Evolutionary conservation across 2,113 vertebrate genomes (phyloP), one percentile per base, ranked within the genome.

Genomic region (Panthera tigris): DNA sequence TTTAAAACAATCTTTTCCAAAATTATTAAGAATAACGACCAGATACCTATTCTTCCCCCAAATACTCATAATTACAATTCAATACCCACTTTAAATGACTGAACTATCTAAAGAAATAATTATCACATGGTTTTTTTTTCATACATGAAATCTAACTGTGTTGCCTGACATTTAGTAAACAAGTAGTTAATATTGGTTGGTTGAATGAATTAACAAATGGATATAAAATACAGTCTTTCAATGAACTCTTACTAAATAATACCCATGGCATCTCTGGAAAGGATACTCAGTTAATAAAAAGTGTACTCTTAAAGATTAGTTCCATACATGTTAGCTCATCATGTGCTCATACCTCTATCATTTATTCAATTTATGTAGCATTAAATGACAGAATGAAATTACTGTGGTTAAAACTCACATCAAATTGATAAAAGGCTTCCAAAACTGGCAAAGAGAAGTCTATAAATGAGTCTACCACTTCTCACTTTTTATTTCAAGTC

Each of bases 401-500:
- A 39, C 25, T 93, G 8, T 80, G n/a, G 21, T 78, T 89, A 63
- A 12, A 92, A 68, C 4, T 95, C n/a, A 83, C 81, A 90, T 91
- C 14, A 76, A 52, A 71, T 84, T 89, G 33, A 69, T 94, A 71
- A 89, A 80, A 94, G 23, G 69, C 95, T 65, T 93, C 39, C 3
- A 93, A 97, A 94, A 97, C 57, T 90, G 61, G 1, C 16, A 57
- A 97, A 92, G 55, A 68, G 95, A 97, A 78, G 31, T 55, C 29
- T 73, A 52, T 83, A 94, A 97, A 89, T 81, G 86, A 55, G 19
- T 71, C 25, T 84, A 1, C 61, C 36, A 92, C 97, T 98, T 97
- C 98, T 98, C 95, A 98, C 79, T 89, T 97, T 98, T 98, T 98
- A 97, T 91, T 98, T 98, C 87, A 98, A 98, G 95, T 98, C 90